Evolutionary conservation across 2,797 vertebrate species (phyloP).

Genomic region (Onychomys torridus): DNA sequence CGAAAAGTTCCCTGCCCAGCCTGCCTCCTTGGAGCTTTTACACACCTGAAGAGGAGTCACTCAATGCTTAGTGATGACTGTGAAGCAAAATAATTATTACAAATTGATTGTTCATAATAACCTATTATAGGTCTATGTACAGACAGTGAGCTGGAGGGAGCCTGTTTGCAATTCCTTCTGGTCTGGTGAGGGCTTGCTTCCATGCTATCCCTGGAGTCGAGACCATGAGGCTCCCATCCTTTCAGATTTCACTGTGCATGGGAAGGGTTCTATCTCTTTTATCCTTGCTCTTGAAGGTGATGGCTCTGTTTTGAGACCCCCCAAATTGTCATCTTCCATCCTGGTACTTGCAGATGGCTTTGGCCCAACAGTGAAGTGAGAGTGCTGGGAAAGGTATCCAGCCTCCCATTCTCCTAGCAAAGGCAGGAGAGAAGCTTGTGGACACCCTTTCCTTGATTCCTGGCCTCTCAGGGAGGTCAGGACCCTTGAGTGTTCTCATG

Average conservation of each 20-base stretch:
- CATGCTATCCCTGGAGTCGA: not conserved
- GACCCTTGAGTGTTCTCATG: not conserved
- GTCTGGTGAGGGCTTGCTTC: constrained; percentile 2
- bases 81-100: not conserved
- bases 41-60: not conserved
- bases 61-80: constrained; percentile 2
- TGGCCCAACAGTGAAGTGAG: constrained; percentile 4
- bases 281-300: constrained; percentile 47
- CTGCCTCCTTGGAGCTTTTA: constrained; percentile 1
- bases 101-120: not conserved
- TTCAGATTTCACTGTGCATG: not conserved
- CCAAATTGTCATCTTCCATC: constrained; percentile 29
- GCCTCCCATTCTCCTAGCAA: not conserved
- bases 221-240: not conserved
- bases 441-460: constrained; percentile 5
- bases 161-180: not conserved
- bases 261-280: constrained; percentile 12
- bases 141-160: not conserved
- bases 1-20: not conserved
- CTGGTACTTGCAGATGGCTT: constrained; percentile 5
- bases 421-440: not conserved
- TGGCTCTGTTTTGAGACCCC: constrained; percentile 52
- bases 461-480: not conserved
- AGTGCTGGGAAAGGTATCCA: not conserved
- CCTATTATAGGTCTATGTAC: not conserved